Base-by-base conservation (phyloP, 2,888 invertebrate species). In the Eubasilissa splendida region DNA sequence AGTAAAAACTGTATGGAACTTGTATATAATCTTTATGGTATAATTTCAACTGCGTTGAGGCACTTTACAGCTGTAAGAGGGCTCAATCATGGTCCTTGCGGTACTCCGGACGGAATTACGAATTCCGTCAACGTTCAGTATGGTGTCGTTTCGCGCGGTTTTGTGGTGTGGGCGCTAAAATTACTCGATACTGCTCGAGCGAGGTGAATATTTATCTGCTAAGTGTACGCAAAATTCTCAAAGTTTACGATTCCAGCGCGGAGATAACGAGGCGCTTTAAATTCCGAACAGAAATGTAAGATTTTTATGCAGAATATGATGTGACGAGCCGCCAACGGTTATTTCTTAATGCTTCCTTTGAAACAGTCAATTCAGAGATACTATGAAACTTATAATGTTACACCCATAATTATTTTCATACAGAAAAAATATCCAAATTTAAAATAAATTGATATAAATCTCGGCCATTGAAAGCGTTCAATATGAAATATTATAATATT, bases 191-290 rank as follows among this genome's bases (percentile, higher is more conserved):
- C 52, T 68, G 50, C 42, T n/a, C 12, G n/a, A 68, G 63, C 42
- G 68, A 50, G 68, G 50, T 68, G 68, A 68, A 68, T 63, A 63
- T 68, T 50, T 68, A 68, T 50, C 14, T 50, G 42, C 33, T 68
- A 50, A 68, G 50, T 50, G 52, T 50, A 68, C 50, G 68, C 68
- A 50, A 50, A 52, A 68, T 68, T 52, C 42, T 42, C 42, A 42
- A 42, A 42, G 42, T 42, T 50, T 52, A 42, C 68, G 42, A 68
- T 68, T 68, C 50, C 12, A 33, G 42, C 50, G 50, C 50, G 4
- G 66, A 14, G 68, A 68, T 68, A 68, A 68, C 68, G 68, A 68
- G n/a, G 42, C 50, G 50, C 50, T 68, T 50, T 50, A 68, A 68
- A 68, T 50, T 68, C 68, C 31, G 33, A 50, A 68, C 68, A 68